Percentiles rank a stretch among this genome's conserved stretches.
Evolutionary conservation across 1,140 invertebrate genomes (phyloP).

Genomic region (Drosophila lacteicornis): DNA sequence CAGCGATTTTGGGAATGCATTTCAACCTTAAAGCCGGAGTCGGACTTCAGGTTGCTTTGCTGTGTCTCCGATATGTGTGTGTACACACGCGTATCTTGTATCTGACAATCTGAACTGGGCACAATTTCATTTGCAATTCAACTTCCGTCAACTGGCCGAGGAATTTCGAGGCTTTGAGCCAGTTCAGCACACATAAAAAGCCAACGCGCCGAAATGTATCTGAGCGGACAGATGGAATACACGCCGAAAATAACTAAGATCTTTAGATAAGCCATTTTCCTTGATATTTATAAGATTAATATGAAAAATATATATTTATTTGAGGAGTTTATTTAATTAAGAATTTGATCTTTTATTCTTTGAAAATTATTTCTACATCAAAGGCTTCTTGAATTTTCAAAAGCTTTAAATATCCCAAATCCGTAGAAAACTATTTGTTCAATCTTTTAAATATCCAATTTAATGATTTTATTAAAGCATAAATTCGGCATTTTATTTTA

Average conservation of each 20-base stretch:
- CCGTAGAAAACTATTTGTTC: no score
- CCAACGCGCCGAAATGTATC: slow-evolving; percentile 20
- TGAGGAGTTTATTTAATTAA: no score
- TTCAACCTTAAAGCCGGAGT: slow-evolving; percentile 45
- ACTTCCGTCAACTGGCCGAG: slow-evolving; percentile 74
- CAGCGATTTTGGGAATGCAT: slow-evolving; percentile 58
- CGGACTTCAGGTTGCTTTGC: slow-evolving; percentile 20
- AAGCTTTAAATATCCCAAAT: neutral
- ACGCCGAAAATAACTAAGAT: neutral
- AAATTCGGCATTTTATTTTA: neutral
- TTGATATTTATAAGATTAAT: no score
- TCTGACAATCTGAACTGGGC: slow-evolving; percentile 57
- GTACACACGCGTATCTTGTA: slow-evolving; percentile 36
- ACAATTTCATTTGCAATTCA: slow-evolving; percentile 79
- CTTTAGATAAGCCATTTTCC: neutral
- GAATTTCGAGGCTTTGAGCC: slow-evolving; percentile 66
- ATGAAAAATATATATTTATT: no score
- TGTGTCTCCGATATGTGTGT: slow-evolving; percentile 22
- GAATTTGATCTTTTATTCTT: neutral
- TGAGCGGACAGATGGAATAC: slow-evolving; percentile 23
- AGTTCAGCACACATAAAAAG: slow-evolving; percentile 47
- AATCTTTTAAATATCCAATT: no score
- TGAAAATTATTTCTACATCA: neutral
- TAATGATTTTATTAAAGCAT: neutral
- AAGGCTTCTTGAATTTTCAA: no score